These are phyloP conservation scores for Neoarius graeffei DNA, from an alignment of 2,113 vertebrate species.

Conservation along the genomic window DNA sequence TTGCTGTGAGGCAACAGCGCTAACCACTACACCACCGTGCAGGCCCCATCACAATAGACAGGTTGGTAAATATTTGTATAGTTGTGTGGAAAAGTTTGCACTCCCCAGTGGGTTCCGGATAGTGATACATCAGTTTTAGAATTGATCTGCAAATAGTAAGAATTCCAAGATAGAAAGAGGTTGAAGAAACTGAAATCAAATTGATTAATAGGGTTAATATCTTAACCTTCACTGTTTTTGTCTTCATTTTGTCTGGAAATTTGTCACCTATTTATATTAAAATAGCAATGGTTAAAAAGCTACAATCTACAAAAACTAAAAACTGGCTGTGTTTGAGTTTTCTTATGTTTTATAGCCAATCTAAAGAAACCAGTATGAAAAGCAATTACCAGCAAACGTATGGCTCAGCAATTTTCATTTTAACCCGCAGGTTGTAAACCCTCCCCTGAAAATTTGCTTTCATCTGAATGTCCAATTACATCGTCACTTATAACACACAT, in stretches of 20 bases:
- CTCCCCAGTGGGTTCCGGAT: background rate
- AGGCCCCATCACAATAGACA: background rate
- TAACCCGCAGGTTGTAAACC: background rate
- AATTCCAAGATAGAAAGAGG: background rate
- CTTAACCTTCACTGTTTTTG: background rate
- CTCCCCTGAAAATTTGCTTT: background rate
- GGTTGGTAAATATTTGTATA: background rate
- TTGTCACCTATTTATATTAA: background rate
- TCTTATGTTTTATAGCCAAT: slow-evolving; percentile 12
- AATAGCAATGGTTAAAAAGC: background rate
- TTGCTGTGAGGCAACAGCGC: no score
- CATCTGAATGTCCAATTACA: slow-evolving; percentile 21
- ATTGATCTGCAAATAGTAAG: background rate
- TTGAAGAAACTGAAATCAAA: background rate
- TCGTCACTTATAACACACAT: background rate
- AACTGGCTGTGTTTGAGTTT: background rate
- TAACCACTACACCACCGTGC: no score
- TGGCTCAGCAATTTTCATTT: background rate
- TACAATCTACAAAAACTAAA: background rate
- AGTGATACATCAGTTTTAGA: background rate
- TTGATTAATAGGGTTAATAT: background rate
- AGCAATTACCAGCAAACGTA: background rate
- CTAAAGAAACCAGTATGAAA: background rate
- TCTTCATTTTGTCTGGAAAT: background rate
- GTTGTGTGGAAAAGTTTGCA: background rate